Percentiles rank a stretch among this genome's conserved stretches.
phyloP scores from a whole-genome alignment of 2,797 vertebrate genomes.

The Sarcophilus harrisii region DNA sequence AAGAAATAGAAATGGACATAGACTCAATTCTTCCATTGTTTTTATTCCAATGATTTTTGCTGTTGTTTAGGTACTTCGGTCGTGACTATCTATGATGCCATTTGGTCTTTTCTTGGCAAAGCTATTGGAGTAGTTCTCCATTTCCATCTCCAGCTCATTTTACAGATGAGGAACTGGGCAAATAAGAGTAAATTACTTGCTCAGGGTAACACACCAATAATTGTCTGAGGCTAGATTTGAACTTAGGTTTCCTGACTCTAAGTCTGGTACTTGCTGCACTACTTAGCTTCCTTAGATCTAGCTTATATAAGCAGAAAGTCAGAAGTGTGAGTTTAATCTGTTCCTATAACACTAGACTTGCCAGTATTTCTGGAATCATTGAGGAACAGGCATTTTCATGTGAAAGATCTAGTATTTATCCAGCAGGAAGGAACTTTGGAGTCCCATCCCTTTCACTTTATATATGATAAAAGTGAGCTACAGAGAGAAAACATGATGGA shows the following conservation, averaged over 20 bases:
- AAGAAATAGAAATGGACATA: constrained; percentile 5
- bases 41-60: neutral
- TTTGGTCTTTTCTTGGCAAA: neutral
- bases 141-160: neutral
- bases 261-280: neutral
- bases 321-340: constrained; percentile 32
- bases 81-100: neutral
- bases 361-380: constrained; percentile 12
- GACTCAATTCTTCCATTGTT: constrained; percentile 15
- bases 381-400: constrained; percentile 47
- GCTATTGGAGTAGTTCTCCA: neutral
- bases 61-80: neutral
- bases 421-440: constrained; percentile 19
- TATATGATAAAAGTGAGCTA: neutral
- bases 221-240: neutral
- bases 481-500: neutral
- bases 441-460: neutral
- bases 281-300: neutral
- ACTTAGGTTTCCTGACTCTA: neutral
- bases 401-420: neutral
- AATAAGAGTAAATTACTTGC: neutral
- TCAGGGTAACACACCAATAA: neutral
- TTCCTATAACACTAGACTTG: neutral
- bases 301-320: constrained; percentile 19
- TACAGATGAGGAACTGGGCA: neutral